A percentile compares a stretch with the other conserved stretches of the same genome.
Conservation (phyloP, 2,113 vertebrate species). For the Corythornis cristatus region DNA sequence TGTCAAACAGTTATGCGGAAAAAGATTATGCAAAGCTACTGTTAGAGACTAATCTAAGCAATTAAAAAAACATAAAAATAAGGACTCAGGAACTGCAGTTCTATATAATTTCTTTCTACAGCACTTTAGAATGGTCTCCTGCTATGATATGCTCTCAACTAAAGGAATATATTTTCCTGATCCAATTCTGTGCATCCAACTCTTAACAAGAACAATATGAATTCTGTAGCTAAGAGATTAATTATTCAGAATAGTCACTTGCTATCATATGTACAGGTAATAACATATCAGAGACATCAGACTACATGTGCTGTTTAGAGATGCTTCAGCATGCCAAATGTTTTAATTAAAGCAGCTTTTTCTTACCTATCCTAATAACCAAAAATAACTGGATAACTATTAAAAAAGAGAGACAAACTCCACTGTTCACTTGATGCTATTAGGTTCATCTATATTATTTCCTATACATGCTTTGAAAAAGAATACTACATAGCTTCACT, state of each 20-base stretch:
- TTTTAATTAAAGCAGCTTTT: background rate
- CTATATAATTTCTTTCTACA: background rate
- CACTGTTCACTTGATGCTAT: background rate
- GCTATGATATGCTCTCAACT: background rate
- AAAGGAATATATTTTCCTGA: background rate
- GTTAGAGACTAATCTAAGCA: background rate
- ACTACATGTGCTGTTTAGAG: background rate
- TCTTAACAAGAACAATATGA: background rate
- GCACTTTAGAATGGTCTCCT: background rate
- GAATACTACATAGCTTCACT: background rate
- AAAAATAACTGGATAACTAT: background rate
- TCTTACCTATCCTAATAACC: background rate
- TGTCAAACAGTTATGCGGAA: background rate
- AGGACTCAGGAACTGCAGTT: background rate
- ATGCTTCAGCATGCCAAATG: fast-evolving
- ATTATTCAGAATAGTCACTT: background rate
- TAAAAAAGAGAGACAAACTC: background rate
- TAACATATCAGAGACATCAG: background rate
- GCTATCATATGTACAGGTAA: background rate
- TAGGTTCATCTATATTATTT: background rate
- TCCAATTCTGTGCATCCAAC: background rate
- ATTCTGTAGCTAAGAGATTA: background rate
- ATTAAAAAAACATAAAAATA: background rate
- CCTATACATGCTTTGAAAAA: background rate
- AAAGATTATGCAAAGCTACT: background rate